phyloP scores from a whole-genome alignment of 1,140 invertebrate species.

The Cotesia glomerata region DNA sequence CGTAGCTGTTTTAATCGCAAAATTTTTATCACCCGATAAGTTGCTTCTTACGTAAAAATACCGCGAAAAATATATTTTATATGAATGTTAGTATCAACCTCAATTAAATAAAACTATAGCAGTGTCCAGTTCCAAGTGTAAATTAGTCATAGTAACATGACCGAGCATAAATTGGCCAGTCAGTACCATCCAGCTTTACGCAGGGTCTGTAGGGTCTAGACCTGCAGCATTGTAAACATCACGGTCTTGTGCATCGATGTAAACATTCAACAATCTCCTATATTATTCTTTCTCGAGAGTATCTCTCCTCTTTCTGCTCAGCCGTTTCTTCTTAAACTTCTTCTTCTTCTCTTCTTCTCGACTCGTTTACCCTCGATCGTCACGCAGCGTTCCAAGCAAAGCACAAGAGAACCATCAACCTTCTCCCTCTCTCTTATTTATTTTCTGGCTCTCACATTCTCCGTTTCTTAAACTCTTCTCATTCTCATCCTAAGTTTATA shows the following conservation, averaged over 20 bases:
- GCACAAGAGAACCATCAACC: too few species aligned
- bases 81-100: too few species aligned
- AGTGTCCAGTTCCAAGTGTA: not conserved
- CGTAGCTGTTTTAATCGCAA: too few species aligned
- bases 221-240: not conserved
- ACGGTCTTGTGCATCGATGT: not conserved
- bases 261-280: not conserved
- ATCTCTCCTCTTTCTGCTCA: not conserved
- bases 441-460: not conserved
- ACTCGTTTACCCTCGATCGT: conserved; percentile 22
- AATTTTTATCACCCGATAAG: too few species aligned
- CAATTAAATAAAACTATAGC: too few species aligned
- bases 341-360: conserved; percentile 14
- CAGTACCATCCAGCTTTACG: not conserved
- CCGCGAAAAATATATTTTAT: too few species aligned
- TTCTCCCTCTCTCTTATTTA: conserved; percentile 10
- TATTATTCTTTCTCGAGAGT: not conserved
- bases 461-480: conserved; percentile 12
- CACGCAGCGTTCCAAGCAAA: conserved; percentile 9
- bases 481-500: too few species aligned
- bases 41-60: too few species aligned
- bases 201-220: not conserved
- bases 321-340: not conserved
- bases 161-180: not conserved
- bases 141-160: not conserved